Percentiles rank a stretch among this genome's conserved stretches.
phyloP scores from a whole-genome alignment of 2,113 vertebrate genomes.

The Spea multiplicata region DNA sequence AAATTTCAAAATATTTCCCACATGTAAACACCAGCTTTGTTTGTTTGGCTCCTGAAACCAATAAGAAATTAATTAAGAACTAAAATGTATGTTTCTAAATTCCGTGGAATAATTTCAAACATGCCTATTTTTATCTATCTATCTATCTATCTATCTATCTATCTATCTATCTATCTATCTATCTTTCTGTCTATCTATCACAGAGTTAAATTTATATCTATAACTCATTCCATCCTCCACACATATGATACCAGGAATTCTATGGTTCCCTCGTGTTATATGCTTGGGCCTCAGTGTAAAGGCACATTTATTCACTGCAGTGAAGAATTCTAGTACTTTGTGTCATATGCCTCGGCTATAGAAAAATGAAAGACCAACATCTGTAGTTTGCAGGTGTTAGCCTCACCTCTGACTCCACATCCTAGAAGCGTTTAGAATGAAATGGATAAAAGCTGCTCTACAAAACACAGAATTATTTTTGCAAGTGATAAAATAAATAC shows the following conservation, averaged over 20 bases:
- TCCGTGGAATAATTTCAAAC: not conserved
- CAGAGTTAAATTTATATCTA: too few species aligned
- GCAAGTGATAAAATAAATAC: constrained; percentile 30
- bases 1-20: constrained; percentile 18
- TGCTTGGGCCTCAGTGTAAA: constrained; percentile 14
- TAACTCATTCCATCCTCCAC: too few species aligned
- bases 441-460: constrained; percentile 22
- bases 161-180: not conserved
- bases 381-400: constrained; percentile 50
- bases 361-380: constrained; percentile 49
- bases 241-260: not conserved
- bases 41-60: not conserved
- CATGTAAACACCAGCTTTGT: constrained; percentile 6
- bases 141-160: constrained; percentile 3
- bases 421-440: constrained; percentile 48
- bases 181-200: not conserved
- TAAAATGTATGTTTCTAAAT: not conserved
- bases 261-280: not conserved
- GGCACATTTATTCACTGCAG: constrained; percentile 24
- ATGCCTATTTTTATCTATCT: not conserved
- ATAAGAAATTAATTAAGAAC: not conserved
- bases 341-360: constrained; percentile 26
- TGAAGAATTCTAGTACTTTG: constrained; percentile 22
- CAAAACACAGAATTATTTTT: constrained; percentile 28
- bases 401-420: constrained; percentile 23